phyloP scores from a whole-genome alignment of 1,140 invertebrate species.

The Temnothorax curvispinosus region DNA sequence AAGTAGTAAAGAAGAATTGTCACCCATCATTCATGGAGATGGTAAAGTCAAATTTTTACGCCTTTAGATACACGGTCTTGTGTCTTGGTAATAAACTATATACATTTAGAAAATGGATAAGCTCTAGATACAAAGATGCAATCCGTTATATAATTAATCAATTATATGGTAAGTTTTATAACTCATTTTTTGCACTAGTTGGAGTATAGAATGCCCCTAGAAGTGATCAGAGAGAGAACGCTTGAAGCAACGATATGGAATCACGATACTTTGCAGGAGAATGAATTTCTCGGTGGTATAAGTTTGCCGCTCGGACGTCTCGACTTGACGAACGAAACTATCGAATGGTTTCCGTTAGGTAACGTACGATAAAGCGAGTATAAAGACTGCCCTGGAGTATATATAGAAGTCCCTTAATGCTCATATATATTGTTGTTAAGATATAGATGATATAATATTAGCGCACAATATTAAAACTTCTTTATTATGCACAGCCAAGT shows the following conservation, averaged over 20 bases:
- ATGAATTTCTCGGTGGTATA: slow-evolving; percentile 96
- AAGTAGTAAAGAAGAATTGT: slow-evolving; percentile 95
- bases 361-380: slow-evolving; percentile 84
- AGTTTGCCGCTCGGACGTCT: slow-evolving; percentile 91
- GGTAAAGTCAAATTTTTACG: slow-evolving; percentile 85
- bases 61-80: too few relatives aligned
- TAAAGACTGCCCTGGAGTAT: slow-evolving; percentile 27
- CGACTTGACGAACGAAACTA: slow-evolving; percentile 91
- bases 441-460: background rate
- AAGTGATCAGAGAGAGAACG: slow-evolving; percentile 90
- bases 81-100: background rate
- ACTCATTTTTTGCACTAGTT: slow-evolving; percentile 87
- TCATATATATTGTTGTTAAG: slow-evolving; percentile 53
- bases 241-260: slow-evolving; percentile 98
- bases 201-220: slow-evolving; percentile 94
- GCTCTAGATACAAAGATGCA: too few relatives aligned
- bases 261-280: slow-evolving; percentile 97
- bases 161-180: background rate
- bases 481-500: slow-evolving; percentile 34
- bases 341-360: slow-evolving; percentile 92
- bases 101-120: background rate
- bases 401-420: slow-evolving; percentile 51
- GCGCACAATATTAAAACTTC: slow-evolving; percentile 64
- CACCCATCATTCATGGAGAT: slow-evolving; percentile 99
- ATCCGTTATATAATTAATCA: background rate